These are phyloP conservation scores for Agrotis ipsilon DNA, from an alignment of 2,888 invertebrate genomes.

Conservation along the genomic window DNA sequence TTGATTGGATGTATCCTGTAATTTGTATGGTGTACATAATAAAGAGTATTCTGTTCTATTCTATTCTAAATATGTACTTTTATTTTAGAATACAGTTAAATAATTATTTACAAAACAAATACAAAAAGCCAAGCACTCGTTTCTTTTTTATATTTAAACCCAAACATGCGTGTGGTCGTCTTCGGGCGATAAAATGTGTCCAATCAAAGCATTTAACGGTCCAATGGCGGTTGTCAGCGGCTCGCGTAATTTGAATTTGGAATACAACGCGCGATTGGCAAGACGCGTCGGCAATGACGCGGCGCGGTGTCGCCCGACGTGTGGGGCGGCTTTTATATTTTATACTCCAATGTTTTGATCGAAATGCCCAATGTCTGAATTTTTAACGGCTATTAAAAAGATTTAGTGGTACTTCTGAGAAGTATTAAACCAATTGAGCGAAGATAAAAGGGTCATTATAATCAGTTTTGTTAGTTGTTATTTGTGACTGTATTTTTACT, in stretches of 20 bases:
- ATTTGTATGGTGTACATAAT: no score
- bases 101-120: background rate
- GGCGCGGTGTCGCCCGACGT: constrained; percentile 62
- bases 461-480: constrained; percentile 51
- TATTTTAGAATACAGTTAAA: background rate
- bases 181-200: constrained; percentile 67
- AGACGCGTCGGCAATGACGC: constrained; percentile 63
- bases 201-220: constrained; percentile 72
- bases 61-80: no score
- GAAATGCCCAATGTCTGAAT: constrained; percentile 61
- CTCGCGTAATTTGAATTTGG: constrained; percentile 71
- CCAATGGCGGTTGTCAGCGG: constrained; percentile 60
- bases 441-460: constrained; percentile 64
- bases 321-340: constrained; percentile 68
- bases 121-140: constrained; percentile 9
- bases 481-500: constrained; percentile 32
- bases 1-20: no score
- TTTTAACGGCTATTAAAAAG: constrained; percentile 65
- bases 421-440: constrained; percentile 64
- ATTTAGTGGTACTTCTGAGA: constrained; percentile 63
- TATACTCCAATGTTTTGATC: constrained; percentile 53
- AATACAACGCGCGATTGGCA: constrained; percentile 73
- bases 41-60: no score
- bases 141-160: constrained; percentile 45
- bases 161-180: constrained; percentile 68